These are phyloP conservation scores for Probaryconus sp. DNA, from an alignment of 1,140 invertebrate species.

Conservation along the genomic window DNA sequence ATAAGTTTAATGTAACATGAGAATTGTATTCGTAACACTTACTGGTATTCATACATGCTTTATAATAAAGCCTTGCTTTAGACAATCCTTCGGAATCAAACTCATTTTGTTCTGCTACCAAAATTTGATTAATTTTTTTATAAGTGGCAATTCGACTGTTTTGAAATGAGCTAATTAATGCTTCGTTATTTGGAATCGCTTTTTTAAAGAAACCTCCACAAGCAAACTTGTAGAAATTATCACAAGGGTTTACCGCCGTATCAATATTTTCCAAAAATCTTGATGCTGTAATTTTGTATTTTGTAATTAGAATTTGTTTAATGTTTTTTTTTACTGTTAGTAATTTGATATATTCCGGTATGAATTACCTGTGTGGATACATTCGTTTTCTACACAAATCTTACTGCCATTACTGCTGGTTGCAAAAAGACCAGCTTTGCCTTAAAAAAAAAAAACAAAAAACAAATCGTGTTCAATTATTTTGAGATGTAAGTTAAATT, in stretches of 20 bases:
- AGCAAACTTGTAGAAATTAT: constrained; percentile 92
- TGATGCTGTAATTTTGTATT: constrained; percentile 78
- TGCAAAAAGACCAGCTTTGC: too few species aligned
- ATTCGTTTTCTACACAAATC: too few species aligned
- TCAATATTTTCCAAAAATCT: constrained; percentile 86
- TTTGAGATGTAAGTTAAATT: too few species aligned
- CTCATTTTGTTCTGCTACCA: neutral
- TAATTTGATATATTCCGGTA: too few species aligned
- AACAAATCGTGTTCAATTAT: too few species aligned
- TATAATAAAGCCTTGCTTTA: neutral
- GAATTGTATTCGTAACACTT: neutral
- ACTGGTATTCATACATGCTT: constrained; percentile 8
- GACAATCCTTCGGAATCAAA: neutral
- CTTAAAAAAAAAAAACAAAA: too few species aligned
- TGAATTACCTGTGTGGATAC: too few species aligned
- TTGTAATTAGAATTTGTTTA: too few species aligned
- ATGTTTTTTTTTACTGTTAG: too few species aligned
- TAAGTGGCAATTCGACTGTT: constrained; percentile 83
- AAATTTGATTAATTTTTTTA: neutral
- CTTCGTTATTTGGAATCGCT: constrained; percentile 85
- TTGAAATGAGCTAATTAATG: constrained; percentile 86
- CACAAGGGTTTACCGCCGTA: constrained; percentile 87
- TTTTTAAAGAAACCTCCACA: constrained; percentile 87
- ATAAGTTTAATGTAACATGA: too few species aligned
- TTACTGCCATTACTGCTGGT: too few species aligned